A percentile compares a stretch with the other conserved stretches of the same genome.
Evolutionary conservation across 1,140 invertebrate genomes (phyloP).

Genomic region (Zaprionus lachaisei): DNA sequence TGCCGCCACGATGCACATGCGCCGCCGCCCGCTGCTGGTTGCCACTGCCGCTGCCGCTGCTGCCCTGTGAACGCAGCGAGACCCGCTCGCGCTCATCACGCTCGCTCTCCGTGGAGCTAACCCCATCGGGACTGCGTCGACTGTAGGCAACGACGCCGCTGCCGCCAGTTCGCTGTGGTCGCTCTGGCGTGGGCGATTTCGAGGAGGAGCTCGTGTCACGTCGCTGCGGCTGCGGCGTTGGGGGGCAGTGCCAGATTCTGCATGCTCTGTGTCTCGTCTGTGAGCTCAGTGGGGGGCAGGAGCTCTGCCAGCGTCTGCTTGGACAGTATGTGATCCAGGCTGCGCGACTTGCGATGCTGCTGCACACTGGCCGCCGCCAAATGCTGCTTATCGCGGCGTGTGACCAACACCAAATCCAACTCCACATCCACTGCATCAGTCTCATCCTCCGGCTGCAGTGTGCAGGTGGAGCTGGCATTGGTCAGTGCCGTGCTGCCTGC

Average conservation of each 20-base stretch:
- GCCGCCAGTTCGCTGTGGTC: constrained; percentile 10
- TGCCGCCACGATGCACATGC: constrained; percentile 79
- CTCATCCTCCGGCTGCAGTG: constrained; percentile 69
- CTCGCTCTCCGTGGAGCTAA: constrained; percentile 80
- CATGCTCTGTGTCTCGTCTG: constrained; percentile 83
- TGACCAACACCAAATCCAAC: constrained; percentile 35
- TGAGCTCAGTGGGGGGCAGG: constrained; percentile 59
- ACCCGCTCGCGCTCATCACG: constrained; percentile 60
- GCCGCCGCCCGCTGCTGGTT: constrained; percentile 73
- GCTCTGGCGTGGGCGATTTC: constrained; percentile 67
- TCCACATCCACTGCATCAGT: constrained; percentile 4
- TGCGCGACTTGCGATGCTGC: constrained; percentile 87
- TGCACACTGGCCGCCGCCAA: constrained; percentile 62
- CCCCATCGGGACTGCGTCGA: constrained; percentile 78
- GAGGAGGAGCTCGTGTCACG: constrained; percentile 64
- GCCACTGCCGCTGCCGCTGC: constrained; percentile 34
- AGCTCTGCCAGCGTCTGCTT: constrained; percentile 81
- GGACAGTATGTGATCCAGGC: constrained; percentile 88
- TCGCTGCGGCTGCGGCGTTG: constrained; percentile 69
- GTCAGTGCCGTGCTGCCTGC: constrained; percentile 77
- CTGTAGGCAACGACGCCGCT: constrained; percentile 22
- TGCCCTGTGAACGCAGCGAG: constrained; percentile 21
- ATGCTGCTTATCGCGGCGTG: constrained; percentile 64
- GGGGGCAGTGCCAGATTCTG: constrained; percentile 79
- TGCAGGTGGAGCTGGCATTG: constrained; percentile 77